phyloP scores from a whole-genome alignment of 2,113 vertebrate species.

The Mirounga angustirostris region DNA sequence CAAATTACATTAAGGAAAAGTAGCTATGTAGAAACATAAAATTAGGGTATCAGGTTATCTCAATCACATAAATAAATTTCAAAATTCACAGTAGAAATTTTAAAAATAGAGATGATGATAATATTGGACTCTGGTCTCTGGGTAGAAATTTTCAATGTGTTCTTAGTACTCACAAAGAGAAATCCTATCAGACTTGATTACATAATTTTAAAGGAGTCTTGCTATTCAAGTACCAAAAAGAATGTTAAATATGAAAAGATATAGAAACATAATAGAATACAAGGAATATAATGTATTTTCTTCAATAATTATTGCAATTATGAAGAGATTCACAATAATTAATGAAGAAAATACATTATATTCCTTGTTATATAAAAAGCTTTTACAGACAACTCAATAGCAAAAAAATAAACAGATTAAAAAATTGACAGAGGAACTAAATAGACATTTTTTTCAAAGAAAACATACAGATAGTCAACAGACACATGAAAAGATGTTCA shows the following conservation, averaged over 20 bases:
- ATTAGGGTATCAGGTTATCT: not conserved
- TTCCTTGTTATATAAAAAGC: not conserved
- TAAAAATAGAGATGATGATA: not conserved
- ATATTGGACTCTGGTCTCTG: not conserved
- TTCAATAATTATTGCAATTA: not conserved
- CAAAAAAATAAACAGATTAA: not conserved
- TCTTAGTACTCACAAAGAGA: not conserved
- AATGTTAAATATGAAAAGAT: not conserved
- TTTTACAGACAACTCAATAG: not conserved
- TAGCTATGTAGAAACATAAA: not conserved
- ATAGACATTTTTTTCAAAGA: not conserved
- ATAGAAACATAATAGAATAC: not conserved
- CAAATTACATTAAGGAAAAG: not conserved
- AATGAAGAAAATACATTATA: not conserved
- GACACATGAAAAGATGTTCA: not conserved
- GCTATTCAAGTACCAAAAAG: not conserved
- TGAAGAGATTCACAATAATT: not conserved
- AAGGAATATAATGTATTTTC: not conserved
- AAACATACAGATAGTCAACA: not conserved
- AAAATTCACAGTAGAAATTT: not conserved
- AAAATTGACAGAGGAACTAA: not conserved
- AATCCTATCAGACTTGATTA: not conserved
- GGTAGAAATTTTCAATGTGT: not conserved
- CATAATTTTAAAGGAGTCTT: not conserved
- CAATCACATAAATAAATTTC: not conserved